Evolutionary conservation across 2,888 invertebrate species (phyloP), one percentile per base, ranked within the genome.

Genomic region (Phaedon cochleariae): DNA sequence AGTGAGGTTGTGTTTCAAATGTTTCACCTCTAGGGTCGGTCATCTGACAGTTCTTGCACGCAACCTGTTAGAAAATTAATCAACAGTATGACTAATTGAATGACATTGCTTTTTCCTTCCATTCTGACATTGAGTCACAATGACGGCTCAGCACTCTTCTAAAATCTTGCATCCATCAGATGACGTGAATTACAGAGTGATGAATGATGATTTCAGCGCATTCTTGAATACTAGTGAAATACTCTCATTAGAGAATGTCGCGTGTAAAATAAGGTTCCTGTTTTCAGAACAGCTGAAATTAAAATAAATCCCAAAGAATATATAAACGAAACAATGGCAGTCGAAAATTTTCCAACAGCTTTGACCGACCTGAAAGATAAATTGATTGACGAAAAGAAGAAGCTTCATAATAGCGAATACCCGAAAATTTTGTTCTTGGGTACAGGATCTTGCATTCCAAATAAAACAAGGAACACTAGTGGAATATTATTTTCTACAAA

Each of bases 361-460:
- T 81, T 94, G 53, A 84, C 87, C 37, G 84, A 88, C 68, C 87
- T 90, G 71, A 86, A 85, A 64, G 77, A 77, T 29, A 82, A 85
- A 54, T 20, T 81, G 37, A 69, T 58, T 6, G 54, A 71, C 1
- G 70, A 75, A 26, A 71, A 58, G 49, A 52, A 62, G 1, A 45
- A 10, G 41, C 26, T 46, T 12, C 7, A 29, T 2, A 18, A 21
- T 18, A 55, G 45, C 29, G 73, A 75, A 4, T 76, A 69, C 65
- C 97, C 97, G 1, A 90, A 90, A 80, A 84, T 97, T 1, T 84
- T 92, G 26, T 97, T 98, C 84, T 85, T 98, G 18, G 98, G 98
- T 3, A 98, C 98, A 0, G 97, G 97, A 0, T 97, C 97, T 0
- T 94, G 94, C 75, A 91, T 95, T 80, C 97, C 98, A 12, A 94